These are phyloP conservation scores for Zootermopsis nevadensis DNA, from an alignment of 2,888 invertebrate genomes.

Conservation along the genomic window DNA sequence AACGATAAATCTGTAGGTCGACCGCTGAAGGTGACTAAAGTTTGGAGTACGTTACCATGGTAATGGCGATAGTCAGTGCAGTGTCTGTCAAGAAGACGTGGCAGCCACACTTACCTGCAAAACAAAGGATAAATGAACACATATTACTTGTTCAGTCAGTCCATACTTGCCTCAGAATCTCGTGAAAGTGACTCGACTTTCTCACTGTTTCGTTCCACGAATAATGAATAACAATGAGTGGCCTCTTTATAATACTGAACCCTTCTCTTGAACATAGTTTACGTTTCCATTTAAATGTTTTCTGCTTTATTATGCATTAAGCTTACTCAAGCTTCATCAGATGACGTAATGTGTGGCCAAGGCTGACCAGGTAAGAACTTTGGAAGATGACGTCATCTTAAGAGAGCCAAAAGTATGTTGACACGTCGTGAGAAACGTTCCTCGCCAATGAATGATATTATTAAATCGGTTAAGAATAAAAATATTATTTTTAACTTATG, in stretches of 20 bases:
- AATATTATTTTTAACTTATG: too few relatives aligned
- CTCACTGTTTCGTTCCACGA: not conserved
- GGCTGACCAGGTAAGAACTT: constrained; percentile 21
- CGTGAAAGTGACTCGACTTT: not conserved
- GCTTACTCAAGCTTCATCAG: not conserved
- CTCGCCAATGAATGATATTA: not conserved
- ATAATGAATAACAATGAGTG: not conserved
- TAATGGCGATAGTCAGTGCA: not conserved
- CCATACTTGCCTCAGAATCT: too few relatives aligned
- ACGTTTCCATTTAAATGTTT: not conserved
- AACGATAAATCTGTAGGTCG: too few relatives aligned
- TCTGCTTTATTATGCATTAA: not conserved
- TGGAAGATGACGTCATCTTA: not conserved
- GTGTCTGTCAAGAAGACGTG: not conserved
- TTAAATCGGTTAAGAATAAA: not conserved
- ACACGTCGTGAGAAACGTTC: not conserved
- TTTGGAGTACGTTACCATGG: not conserved
- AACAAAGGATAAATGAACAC: too few relatives aligned
- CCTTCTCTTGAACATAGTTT: not conserved
- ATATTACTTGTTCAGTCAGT: not conserved
- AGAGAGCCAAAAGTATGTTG: not conserved
- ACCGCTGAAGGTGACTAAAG: too few relatives aligned
- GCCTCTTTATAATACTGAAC: not conserved
- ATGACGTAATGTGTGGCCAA: constrained; percentile 22
- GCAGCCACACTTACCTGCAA: not conserved